Evolutionary conservation across 1,140 invertebrate genomes (phyloP).

Genomic region (Nymphalis io): DNA sequence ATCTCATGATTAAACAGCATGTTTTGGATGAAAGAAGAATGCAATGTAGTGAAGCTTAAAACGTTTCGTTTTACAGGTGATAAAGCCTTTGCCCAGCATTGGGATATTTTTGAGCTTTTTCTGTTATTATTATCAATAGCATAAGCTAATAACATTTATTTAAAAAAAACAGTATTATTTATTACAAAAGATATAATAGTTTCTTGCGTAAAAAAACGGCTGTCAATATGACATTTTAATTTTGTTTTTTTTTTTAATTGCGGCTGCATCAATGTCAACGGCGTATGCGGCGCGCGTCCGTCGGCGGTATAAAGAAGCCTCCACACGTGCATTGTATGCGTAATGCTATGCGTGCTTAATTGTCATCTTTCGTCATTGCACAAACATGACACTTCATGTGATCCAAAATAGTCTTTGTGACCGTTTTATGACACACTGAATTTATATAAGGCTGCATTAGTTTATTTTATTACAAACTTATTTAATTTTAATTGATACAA

Average conservation of each 20-base stretch:
- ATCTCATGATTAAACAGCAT: too few relatives aligned
- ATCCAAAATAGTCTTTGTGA: not conserved
- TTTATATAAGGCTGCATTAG: too few relatives aligned
- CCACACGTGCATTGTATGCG: slow-evolving; percentile 35
- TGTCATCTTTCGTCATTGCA: slow-evolving; percentile 33
- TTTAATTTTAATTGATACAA: too few relatives aligned
- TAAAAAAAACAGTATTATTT: too few relatives aligned
- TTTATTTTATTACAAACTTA: not conserved
- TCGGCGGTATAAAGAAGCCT: slow-evolving; percentile 44
- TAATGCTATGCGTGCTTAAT: slow-evolving; percentile 41
- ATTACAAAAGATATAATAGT: too few relatives aligned
- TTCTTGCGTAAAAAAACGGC: slow-evolving; percentile 7
- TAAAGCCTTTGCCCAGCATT: too few relatives aligned
- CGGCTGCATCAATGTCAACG: slow-evolving; percentile 29
- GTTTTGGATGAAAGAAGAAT: too few relatives aligned
- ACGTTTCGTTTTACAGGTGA: too few relatives aligned
- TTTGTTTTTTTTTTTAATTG: slow-evolving; percentile 49
- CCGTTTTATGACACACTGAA: not conserved
- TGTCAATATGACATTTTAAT: slow-evolving; percentile 29
- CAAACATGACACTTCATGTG: not conserved
- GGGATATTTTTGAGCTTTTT: too few relatives aligned
- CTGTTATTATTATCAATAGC: too few relatives aligned
- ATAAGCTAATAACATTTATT: too few relatives aligned
- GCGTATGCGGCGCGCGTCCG: slow-evolving; percentile 44
- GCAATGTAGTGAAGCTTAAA: too few relatives aligned